Conservation (phyloP, 2,797 vertebrate genomes). For the Melanotaenia boesemani region DNA sequence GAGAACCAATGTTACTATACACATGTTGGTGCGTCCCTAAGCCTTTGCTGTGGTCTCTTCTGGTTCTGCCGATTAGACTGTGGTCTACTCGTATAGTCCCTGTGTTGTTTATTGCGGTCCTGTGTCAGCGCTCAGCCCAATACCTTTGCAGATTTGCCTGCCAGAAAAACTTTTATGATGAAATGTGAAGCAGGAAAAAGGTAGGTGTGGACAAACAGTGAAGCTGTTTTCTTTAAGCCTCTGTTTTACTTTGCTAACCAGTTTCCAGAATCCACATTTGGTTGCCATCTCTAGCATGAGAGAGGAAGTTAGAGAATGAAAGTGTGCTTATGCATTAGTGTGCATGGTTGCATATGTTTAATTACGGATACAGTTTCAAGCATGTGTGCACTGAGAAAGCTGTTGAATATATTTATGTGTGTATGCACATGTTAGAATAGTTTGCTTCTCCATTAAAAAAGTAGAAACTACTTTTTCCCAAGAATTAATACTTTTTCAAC, state of each 20-base stretch:
- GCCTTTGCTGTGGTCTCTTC: constrained; percentile 78
- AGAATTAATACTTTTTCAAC: constrained; percentile 86
- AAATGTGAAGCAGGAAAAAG: constrained; percentile 78
- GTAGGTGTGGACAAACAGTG: constrained; percentile 78
- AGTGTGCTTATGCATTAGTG: constrained; percentile 37
- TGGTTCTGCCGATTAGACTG: constrained; percentile 69
- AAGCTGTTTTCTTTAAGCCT: constrained; percentile 75
- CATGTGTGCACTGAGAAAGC: constrained; percentile 14
- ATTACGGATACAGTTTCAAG: constrained; percentile 27
- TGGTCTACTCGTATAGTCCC: constrained; percentile 73
- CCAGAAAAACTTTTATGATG: constrained; percentile 83
- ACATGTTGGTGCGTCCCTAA: constrained; percentile 65
- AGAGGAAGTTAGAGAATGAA: constrained; percentile 49
- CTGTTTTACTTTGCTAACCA: constrained; percentile 74
- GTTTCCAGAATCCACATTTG: constrained; percentile 79
- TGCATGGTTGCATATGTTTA: constrained; percentile 27
- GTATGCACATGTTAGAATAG: constrained; percentile 2
- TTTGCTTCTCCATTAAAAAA: constrained; percentile 45
- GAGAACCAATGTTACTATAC: constrained; percentile 64
- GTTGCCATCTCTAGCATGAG: constrained; percentile 65
- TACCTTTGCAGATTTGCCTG: constrained; percentile 70
- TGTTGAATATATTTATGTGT: constrained; percentile 1
- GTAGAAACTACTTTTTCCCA: constrained; percentile 71
- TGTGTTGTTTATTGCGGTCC: constrained; percentile 77
- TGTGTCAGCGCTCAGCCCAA: constrained; percentile 64